phyloP scores from a whole-genome alignment of 2,113 vertebrate species.

The Excalfactoria chinensis region DNA sequence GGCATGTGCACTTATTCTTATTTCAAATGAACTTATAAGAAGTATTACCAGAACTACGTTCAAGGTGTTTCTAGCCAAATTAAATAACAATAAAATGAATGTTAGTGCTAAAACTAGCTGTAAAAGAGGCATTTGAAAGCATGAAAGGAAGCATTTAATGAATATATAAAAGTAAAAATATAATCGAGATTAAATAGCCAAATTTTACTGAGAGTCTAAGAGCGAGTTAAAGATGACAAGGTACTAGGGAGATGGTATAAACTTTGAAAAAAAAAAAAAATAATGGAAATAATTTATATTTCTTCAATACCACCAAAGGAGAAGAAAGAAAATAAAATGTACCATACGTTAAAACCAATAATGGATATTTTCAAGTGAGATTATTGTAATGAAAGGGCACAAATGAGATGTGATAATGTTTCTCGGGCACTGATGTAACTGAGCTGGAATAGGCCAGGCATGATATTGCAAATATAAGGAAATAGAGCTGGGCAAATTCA shows the following conservation, averaged over 20 bases:
- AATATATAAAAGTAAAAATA: not conserved
- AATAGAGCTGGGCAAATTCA: not conserved
- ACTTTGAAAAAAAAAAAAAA: not conserved
- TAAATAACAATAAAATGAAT: not conserved
- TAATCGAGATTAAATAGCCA: not conserved
- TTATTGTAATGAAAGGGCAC: not conserved
- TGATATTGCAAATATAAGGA: not conserved
- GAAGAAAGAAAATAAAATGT: not conserved
- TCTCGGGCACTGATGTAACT: not conserved
- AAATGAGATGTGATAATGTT: not conserved
- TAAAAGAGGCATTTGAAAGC: not conserved
- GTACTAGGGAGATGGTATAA: not conserved
- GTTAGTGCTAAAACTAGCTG: not conserved
- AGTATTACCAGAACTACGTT: not conserved
- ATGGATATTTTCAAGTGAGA: not conserved
- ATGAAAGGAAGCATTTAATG: not conserved
- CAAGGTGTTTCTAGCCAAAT: not conserved
- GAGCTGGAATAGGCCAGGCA: not conserved
- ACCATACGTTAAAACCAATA: not conserved
- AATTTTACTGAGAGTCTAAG: not conserved
- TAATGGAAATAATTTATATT: not conserved
- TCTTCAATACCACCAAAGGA: not conserved
- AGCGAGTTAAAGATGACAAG: accelerated
- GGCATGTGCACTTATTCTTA: not conserved
- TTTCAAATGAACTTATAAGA: not conserved